Base-by-base conservation (phyloP, 2,888 invertebrate genomes). In the Copidosoma aretas region DNA sequence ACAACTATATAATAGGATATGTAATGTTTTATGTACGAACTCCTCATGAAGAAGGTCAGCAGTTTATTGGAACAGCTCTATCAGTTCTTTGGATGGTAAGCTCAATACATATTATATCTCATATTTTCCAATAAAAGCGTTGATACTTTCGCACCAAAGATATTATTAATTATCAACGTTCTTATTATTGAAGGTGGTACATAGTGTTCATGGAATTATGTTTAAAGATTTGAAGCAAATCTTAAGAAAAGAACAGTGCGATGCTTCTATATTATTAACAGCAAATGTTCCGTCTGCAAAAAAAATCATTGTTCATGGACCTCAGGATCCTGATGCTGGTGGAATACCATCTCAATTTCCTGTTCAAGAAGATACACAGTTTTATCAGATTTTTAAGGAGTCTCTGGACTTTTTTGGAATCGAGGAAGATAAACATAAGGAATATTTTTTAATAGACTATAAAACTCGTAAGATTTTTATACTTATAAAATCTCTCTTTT, bases 181-280 rank as follows among this genome's bases (percentile, higher is more conserved):
- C 22, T 14, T 3, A 24, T 54, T 12, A 52, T 12, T 22, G n/a
- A 52, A 94, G 93, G 92, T 98, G 25, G 97, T 98, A 0, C 98
- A 99, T 76, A 97, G 96, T 81, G 98, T 99, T 0, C 97, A 98
- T 80, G 98, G 98, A 21, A 96, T 99, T 70, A 98, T 97, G 92
- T 98, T 99, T 82, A 99, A 99, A 85, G 99, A 99, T 85, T 86
- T 99, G 24, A 99, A 99, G 80, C 98, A 99, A 85, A 98, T 98
- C 74, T 85, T 99, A 73, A 89, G 98, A 64, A 99, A 99, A 82
- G 99, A 99, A 82, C 99, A 99, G 81, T 99, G 98, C 81, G 99
- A 99, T 84, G 97, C 98, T 0, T 97, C 97, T 0, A 93, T 99
- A 78, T 86, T 99, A 73, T 87, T 99, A 1, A 98, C 98, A 0